A percentile compares a stretch with the other conserved stretches of the same genome.
Conservation (phyloP, 2,888 invertebrate genomes). For the Crossocerus cetratus region DNA sequence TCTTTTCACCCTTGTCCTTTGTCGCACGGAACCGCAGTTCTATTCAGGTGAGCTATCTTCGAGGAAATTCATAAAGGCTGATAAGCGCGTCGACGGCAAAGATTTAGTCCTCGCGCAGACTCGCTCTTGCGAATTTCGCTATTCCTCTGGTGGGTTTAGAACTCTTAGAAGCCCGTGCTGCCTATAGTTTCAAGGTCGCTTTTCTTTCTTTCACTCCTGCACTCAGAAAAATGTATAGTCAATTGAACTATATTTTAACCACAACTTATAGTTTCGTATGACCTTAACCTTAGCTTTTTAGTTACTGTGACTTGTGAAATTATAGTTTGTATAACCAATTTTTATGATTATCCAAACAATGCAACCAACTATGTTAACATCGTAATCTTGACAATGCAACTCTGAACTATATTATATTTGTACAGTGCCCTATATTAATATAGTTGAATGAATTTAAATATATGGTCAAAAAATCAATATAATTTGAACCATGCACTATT, state of each 20-base stretch:
- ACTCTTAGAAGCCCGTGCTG: neutral
- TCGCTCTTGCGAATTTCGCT: neutral
- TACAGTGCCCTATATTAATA: neutral
- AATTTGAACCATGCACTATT: too few relatives aligned
- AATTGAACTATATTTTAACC: neutral
- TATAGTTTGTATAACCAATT: neutral
- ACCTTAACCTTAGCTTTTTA: neutral
- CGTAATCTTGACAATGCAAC: neutral
- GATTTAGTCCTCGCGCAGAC: too few relatives aligned
- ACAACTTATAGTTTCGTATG: neutral
- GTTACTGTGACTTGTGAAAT: neutral
- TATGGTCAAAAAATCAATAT: neutral
- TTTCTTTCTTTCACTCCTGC: too few relatives aligned
- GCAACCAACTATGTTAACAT: neutral
- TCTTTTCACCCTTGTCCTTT: conserved; percentile 45
- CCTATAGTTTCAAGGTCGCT: neutral
- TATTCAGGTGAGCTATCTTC: conserved; percentile 40
- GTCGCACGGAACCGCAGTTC: conserved; percentile 28
- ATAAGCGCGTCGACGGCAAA: too few relatives aligned
- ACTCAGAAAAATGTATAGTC: neutral
- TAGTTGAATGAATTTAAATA: neutral
- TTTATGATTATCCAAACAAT: neutral
- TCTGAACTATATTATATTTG: neutral
- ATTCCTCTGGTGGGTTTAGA: neutral
- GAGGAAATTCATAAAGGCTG: neutral